A percentile compares a stretch with the other conserved stretches of the same genome.
These are phyloP conservation scores for Papilio protenor DNA, from an alignment of 2,888 invertebrate species.

Conservation along the genomic window DNA sequence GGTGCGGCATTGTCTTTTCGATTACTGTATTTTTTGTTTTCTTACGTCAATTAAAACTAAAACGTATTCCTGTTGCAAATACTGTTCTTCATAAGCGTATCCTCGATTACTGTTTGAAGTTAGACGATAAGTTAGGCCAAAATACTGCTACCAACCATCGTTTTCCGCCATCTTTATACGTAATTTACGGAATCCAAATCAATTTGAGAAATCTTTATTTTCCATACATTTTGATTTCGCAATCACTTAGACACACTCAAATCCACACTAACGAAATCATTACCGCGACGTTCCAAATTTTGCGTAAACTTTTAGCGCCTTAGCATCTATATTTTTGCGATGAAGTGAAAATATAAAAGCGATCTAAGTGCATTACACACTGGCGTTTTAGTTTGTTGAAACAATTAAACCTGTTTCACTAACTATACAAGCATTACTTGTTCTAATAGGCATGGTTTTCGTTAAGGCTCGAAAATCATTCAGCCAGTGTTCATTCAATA, in stretches of 20 bases:
- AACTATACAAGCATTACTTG: constrained; percentile 40
- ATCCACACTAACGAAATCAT: constrained; percentile 52
- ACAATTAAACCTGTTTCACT: constrained; percentile 44
- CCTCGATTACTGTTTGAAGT: too few species aligned
- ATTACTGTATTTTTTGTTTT: constrained; percentile 30
- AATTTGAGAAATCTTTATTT: constrained; percentile 4
- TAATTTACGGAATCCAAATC: background rate
- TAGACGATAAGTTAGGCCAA: too few species aligned
- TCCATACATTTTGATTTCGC: constrained; percentile 1
- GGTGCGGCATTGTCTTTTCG: constrained; percentile 28
- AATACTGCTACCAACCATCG: too few species aligned
- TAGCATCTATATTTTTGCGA: constrained; percentile 53
- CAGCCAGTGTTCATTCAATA: constrained; percentile 18
- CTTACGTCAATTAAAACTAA: background rate
- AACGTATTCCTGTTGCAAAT: too few species aligned
- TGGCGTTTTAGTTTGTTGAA: constrained; percentile 43
- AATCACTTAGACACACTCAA: constrained; percentile 47
- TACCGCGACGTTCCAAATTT: constrained; percentile 48
- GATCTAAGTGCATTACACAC: constrained; percentile 45
- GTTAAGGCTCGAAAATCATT: constrained; percentile 31
- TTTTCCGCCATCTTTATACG: too few species aligned
- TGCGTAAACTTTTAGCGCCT: constrained; percentile 53
- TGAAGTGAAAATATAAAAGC: constrained; percentile 53
- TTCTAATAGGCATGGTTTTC: constrained; percentile 32
- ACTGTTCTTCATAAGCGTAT: too few species aligned